These are phyloP conservation scores for Peromyscus nudipes DNA, from an alignment of 2,797 vertebrate genomes.

Conservation along the genomic window DNA sequence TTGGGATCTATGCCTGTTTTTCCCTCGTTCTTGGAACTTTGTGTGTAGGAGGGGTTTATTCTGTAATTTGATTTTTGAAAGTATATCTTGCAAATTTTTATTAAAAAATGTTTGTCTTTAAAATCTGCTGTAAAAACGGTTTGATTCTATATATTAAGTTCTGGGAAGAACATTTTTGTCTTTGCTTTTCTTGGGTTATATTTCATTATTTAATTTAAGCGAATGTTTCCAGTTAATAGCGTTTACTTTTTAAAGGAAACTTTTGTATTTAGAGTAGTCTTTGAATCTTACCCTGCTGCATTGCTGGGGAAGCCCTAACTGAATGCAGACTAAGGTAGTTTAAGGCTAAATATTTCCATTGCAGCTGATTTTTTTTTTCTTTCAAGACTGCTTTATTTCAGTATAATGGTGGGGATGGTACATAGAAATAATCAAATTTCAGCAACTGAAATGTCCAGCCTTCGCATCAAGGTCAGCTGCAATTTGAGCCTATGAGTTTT, in stretches of 20 bases:
- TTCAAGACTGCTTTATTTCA: slow-evolving; percentile 40
- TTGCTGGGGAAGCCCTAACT: neutral
- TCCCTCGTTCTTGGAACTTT: slow-evolving; percentile 49
- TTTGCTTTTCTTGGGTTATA: neutral
- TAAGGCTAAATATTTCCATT: slow-evolving; percentile 43
- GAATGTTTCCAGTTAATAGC: neutral
- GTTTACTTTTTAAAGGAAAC: neutral
- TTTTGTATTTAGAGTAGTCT: neutral
- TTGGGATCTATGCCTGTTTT: slow-evolving; percentile 4
- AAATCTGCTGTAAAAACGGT: neutral
- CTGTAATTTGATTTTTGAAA: slow-evolving; percentile 57
- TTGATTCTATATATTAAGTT: neutral
- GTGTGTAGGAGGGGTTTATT: neutral
- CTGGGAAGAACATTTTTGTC: neutral
- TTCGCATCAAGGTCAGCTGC: slow-evolving; percentile 71
- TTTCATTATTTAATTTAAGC: slow-evolving; percentile 29
- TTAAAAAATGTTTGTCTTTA: neutral
- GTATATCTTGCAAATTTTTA: neutral
- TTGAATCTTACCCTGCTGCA: slow-evolving; percentile 1
- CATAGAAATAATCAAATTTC: slow-evolving; percentile 49
- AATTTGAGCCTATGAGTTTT: slow-evolving; percentile 37
- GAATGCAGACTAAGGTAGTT: slow-evolving; percentile 31
- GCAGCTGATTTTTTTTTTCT: slow-evolving; percentile 45
- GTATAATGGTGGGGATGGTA: neutral
- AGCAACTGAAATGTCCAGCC: slow-evolving; percentile 38